These are phyloP conservation scores for Otus sunia DNA, from an alignment of 2,113 vertebrate species.

Conservation along the genomic window DNA sequence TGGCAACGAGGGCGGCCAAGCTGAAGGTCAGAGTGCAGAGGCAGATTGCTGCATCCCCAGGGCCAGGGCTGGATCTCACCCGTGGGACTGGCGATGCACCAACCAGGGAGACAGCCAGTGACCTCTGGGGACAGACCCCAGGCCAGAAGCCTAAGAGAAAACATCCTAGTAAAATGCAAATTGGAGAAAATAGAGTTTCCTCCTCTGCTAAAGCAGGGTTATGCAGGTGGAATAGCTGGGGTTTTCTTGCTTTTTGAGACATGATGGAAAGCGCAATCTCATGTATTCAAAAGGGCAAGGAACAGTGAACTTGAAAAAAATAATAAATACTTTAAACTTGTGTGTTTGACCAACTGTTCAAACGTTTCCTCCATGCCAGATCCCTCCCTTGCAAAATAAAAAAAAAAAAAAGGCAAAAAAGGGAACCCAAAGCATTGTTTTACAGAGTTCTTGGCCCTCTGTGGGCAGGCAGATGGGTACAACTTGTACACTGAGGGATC, in stretches of 20 bases:
- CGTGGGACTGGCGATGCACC: not conserved
- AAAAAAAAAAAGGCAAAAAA: not conserved
- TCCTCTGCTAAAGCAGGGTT: not conserved
- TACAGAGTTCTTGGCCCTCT: not conserved
- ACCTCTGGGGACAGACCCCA: not conserved
- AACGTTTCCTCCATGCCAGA: not conserved
- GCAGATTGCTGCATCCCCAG: slow-evolving; percentile 22
- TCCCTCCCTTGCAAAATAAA: not conserved
- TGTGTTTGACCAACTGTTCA: slow-evolving; percentile 11
- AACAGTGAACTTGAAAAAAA: not conserved
- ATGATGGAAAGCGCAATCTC: fast-evolving
- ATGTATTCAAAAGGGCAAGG: not conserved
- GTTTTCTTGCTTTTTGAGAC: not conserved
- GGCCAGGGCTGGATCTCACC: slow-evolving; percentile 39
- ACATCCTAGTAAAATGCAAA: slow-evolving; percentile 15
- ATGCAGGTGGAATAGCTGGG: not conserved
- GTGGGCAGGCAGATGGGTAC: not conserved
- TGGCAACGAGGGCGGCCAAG: slow-evolving; percentile 31
- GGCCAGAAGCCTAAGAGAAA: not conserved
- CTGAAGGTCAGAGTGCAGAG: slow-evolving; percentile 58
- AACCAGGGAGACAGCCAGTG: not conserved
- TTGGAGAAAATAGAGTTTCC: not conserved
- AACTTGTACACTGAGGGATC: not conserved
- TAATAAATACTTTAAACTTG: not conserved
- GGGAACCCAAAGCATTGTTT: not conserved